Evolutionary conservation across 2,113 vertebrate genomes (phyloP).

Genomic region (Carassius auratus): DNA sequence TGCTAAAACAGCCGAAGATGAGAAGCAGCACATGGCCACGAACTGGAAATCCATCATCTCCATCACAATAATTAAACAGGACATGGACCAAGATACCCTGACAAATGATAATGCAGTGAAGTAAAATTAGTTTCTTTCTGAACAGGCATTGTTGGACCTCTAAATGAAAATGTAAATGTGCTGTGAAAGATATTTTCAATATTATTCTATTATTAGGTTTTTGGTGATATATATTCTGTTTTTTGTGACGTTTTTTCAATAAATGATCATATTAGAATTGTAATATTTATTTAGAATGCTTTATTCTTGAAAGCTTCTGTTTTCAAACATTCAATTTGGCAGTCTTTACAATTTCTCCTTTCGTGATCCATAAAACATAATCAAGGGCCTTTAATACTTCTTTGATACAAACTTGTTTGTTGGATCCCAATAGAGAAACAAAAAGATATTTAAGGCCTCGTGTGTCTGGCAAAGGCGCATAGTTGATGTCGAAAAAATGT

Average conservation of each 20-base stretch:
- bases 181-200: not conserved
- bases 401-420: not conserved
- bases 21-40: slow-evolving; percentile 47
- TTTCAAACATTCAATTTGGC: not conserved
- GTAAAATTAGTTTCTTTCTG: not conserved
- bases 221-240: not conserved
- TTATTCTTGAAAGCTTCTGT: not conserved
- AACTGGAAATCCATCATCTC: slow-evolving; percentile 77
- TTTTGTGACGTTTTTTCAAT: not conserved
- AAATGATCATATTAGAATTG: not conserved
- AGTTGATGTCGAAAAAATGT: not conserved
- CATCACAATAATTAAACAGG: not conserved
- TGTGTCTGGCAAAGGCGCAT: not conserved
- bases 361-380: not conserved
- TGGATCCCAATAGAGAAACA: not conserved
- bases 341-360: not conserved
- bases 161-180: not conserved
- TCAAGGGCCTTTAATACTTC: not conserved
- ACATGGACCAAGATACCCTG: not conserved
- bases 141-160: not conserved
- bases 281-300: not conserved
- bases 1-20: slow-evolving; percentile 45
- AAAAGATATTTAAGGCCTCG: not conserved
- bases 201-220: not conserved
- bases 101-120: not conserved